Base-by-base conservation (phyloP, 92 coral and sea anemone species). In the Epizoanthus illoricatus region DNA sequence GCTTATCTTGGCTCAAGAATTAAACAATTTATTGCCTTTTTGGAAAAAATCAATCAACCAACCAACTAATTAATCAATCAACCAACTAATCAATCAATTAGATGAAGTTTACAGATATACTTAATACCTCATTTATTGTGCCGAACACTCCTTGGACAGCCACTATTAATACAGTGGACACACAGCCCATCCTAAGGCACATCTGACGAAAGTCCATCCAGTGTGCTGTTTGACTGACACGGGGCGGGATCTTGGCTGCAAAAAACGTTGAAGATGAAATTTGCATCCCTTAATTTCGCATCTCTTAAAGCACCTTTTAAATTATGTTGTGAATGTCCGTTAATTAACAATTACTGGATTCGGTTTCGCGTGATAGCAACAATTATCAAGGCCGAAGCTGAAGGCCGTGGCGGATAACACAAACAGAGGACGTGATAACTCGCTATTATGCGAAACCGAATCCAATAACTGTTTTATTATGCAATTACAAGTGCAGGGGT, bases 161-260 rank as follows among this genome's bases (percentile, higher is more conserved):
- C 4, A 79, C 55, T 24, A 90, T 81, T 57, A 89, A 66, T 7
- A 85, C 18, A 3, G 92, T 18, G 67, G 41, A 78, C 39, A 84
- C 19, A 69, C 43, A 86, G 7, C 98, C 98, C 55, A 69, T 76
- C 54, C 57, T 61, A 61, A 87, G 87, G 17, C 74, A 86, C 74
- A 94, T 85, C 4, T 88, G 81, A 36, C 75, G 36, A 39, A 90
- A 81, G 76, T 92, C 90, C 89, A 94, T 81, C 98, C 98, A 94
- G 88, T 94, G 98, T 49, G 92, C 91, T 1, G 98, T 94, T 83
- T 92, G 92, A 62, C 71, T 79, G 52, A 94, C 98, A 61, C 98
- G 94, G 41, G 98, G 98, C n/a, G 98, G 98, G 28, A 94, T 66
- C 69, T 94, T 90, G 79, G 96, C 97, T 94, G 81, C 54, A 64